Percentiles rank a stretch among this genome's conserved stretches.
Conservation (phyloP, 2,888 invertebrate genomes). For the Andrena marginata region DNA sequence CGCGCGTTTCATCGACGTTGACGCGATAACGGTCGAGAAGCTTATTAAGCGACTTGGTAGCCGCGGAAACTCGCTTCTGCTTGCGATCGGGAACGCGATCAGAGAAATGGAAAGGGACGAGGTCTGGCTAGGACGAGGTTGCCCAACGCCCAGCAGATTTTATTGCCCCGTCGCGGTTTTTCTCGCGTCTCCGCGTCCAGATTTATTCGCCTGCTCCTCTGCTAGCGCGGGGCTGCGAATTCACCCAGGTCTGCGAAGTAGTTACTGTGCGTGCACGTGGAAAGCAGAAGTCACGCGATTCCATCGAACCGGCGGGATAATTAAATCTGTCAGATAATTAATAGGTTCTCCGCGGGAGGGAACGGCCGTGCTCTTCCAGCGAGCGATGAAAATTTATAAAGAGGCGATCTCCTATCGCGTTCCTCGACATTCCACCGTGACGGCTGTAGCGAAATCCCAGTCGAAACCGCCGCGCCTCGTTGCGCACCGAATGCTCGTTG, state of each 20-base stretch:
- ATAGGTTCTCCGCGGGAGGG: conserved; percentile 29
- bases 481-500: conserved; percentile 10
- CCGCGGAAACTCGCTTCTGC: background rate
- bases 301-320: conserved; percentile 32
- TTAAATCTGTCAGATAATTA: conserved; percentile 53
- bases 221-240: background rate
- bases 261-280: background rate
- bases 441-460: background rate
- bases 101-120: background rate
- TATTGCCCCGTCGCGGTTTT: background rate
- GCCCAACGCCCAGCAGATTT: background rate
- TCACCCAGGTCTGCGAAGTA: background rate
- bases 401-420: conserved; percentile 20
- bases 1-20: conserved; percentile 34
- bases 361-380: background rate
- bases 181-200: conserved; percentile 13
- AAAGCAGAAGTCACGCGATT: conserved; percentile 38
- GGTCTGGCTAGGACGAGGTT: background rate
- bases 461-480: conserved; percentile 15
- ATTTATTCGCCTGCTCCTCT: background rate
- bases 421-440: conserved; percentile 30
- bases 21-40: conserved; percentile 40
- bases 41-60: conserved; percentile 12
- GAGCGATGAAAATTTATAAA: conserved; percentile 50
- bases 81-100: background rate